Evolutionary conservation across 2,113 vertebrate species (phyloP).

Genomic region (Laterallus jamaicensis): DNA sequence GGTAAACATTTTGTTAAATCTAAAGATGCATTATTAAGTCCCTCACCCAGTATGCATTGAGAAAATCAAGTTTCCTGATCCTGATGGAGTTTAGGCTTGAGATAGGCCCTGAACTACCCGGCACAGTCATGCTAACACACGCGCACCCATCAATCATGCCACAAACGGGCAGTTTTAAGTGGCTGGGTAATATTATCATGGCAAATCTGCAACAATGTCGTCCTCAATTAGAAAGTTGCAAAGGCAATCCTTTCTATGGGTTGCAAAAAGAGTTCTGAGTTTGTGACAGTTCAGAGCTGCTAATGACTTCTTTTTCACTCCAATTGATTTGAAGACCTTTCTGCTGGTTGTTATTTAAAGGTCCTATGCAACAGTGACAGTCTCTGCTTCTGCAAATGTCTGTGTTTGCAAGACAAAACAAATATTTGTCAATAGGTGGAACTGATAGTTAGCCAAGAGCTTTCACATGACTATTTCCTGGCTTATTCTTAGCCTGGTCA

Average conservation of each 20-base stretch:
- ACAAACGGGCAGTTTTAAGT: neutral
- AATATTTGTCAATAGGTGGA: neutral
- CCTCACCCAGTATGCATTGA: neutral
- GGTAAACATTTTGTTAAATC: neutral
- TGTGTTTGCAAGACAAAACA: neutral
- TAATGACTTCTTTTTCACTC: neutral
- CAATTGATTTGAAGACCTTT: neutral
- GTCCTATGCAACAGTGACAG: neutral
- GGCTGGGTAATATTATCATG: neutral
- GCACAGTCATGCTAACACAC: neutral
- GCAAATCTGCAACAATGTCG: neutral
- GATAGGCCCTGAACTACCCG: neutral
- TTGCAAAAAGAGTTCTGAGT: neutral
- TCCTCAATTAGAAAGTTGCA: neutral
- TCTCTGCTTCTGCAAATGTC: neutral
- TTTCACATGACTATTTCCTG: neutral
- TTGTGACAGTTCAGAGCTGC: neutral
- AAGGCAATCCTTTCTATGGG: neutral
- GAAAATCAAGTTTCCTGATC: neutral
- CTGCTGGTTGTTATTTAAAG: neutral
- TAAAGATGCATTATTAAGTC: neutral
- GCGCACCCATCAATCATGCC: fast-evolving
- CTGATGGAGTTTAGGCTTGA: neutral
- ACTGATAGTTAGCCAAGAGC: neutral
- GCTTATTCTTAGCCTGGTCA: neutral